phyloP scores from a whole-genome alignment of 2,113 vertebrate species.

The Myotis yumanensis region DNA sequence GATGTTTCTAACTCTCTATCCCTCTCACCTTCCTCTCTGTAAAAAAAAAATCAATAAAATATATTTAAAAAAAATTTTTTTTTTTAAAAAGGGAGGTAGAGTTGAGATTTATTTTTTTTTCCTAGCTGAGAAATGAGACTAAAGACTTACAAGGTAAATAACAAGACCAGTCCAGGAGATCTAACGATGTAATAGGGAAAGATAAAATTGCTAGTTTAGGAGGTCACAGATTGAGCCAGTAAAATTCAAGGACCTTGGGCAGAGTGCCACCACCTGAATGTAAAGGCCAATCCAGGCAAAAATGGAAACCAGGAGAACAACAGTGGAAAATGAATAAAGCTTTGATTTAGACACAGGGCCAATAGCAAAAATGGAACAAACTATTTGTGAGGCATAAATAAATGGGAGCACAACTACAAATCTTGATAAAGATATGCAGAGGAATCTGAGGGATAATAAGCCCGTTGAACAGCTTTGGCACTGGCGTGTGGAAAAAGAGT shows the following conservation, averaged over 20 bases:
- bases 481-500: neutral
- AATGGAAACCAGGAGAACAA: neutral
- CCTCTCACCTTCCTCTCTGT: no score
- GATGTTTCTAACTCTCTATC: no score
- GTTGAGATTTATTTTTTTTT: neutral
- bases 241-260: neutral
- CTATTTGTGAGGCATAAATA: neutral
- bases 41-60: no score
- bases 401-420: neutral
- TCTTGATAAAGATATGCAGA: neutral
- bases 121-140: neutral
- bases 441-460: constrained; percentile 1
- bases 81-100: neutral
- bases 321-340: neutral
- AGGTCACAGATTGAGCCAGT: neutral
- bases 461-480: neutral
- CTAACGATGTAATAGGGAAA: neutral
- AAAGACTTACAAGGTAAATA: neutral
- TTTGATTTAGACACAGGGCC: neutral
- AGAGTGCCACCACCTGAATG: neutral
- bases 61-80: no score
- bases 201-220: neutral
- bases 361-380: neutral
- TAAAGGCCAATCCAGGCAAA: neutral
- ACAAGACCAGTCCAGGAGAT: neutral